Conservation (phyloP, 2,113 vertebrate genomes). For the Etheostoma cragini region DNA sequence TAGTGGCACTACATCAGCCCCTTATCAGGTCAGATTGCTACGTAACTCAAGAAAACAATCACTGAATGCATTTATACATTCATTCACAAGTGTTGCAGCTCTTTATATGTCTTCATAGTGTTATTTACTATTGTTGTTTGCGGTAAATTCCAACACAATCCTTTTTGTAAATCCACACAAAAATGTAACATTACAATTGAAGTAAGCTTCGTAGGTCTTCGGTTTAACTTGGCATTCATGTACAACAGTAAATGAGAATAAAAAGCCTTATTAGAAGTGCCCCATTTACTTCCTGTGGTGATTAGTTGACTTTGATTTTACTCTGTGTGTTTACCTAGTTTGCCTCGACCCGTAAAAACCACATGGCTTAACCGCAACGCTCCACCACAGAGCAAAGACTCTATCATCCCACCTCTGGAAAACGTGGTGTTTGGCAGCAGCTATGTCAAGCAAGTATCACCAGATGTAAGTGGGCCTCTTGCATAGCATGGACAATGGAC, state of each 20-base stretch:
- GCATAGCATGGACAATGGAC: neutral
- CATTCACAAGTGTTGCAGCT: neutral
- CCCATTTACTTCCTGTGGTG: neutral
- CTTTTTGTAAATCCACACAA: neutral
- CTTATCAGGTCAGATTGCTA: slow-evolving; percentile 90
- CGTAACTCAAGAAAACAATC: neutral
- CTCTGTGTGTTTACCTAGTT: slow-evolving; percentile 76
- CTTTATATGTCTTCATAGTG: neutral
- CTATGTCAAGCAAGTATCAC: slow-evolving; percentile 94
- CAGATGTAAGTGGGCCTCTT: slow-evolving; percentile 89
- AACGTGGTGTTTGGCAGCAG: slow-evolving; percentile 95
- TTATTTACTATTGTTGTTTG: neutral
- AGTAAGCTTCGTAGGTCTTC: neutral
- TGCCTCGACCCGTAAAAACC: slow-evolving; percentile 95
- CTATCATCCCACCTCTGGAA: slow-evolving; percentile 93
- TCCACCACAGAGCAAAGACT: slow-evolving; percentile 94
- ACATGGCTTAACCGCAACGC: slow-evolving; percentile 98
- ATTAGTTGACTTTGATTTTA: slow-evolving; percentile 11
- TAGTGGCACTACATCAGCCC: slow-evolving; percentile 97
- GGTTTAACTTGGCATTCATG: neutral
- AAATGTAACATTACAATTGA: neutral
- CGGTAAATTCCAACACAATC: neutral
- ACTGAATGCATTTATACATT: neutral
- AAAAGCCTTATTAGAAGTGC: neutral
- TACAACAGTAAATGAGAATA: neutral